phyloP scores from a whole-genome alignment of 2,888 invertebrate species.

The Perizoma affinitatum region DNA sequence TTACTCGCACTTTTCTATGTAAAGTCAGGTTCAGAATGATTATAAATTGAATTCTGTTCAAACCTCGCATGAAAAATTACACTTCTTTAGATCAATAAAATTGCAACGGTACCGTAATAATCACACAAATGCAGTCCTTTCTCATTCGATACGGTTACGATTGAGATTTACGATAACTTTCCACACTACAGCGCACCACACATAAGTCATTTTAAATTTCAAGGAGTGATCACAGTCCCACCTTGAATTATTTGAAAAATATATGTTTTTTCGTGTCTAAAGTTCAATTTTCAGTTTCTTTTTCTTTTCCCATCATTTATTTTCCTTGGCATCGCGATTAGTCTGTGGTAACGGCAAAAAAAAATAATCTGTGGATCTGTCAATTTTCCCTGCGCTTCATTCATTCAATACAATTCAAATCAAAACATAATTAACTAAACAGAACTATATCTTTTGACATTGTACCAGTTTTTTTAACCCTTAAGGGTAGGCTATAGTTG shows the following conservation, averaged over 20 bases:
- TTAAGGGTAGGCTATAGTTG: no score
- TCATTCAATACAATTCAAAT: background rate
- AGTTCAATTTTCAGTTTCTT: constrained; percentile 15
- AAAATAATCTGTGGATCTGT: no score
- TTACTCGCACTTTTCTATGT: constrained; percentile 5
- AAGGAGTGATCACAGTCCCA: constrained; percentile 1
- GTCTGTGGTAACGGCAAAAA: no score
- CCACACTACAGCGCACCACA: background rate
- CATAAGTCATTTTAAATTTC: constrained; percentile 3
- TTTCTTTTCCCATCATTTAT: constrained; percentile 1
- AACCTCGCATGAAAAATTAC: background rate
- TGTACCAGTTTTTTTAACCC: no score
- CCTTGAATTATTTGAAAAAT: constrained; percentile 2
- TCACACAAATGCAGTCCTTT: constrained; percentile 11
- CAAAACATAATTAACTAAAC: constrained; percentile 24
- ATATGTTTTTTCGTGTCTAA: background rate
- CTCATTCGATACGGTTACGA: constrained; percentile 9
- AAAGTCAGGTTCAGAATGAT: background rate
- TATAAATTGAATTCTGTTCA: background rate
- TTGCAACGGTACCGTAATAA: background rate
- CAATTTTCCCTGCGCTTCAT: constrained; percentile 29
- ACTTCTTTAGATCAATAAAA: constrained; percentile 3
- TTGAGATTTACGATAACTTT: constrained; percentile 1
- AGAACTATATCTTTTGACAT: constrained; percentile 31
- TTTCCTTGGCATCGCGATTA: constrained; percentile 19